Percentiles rank a stretch among this genome's conserved stretches.
These are phyloP conservation scores for Dynastes tityus DNA, from an alignment of 2,888 invertebrate species.

Conservation along the genomic window DNA sequence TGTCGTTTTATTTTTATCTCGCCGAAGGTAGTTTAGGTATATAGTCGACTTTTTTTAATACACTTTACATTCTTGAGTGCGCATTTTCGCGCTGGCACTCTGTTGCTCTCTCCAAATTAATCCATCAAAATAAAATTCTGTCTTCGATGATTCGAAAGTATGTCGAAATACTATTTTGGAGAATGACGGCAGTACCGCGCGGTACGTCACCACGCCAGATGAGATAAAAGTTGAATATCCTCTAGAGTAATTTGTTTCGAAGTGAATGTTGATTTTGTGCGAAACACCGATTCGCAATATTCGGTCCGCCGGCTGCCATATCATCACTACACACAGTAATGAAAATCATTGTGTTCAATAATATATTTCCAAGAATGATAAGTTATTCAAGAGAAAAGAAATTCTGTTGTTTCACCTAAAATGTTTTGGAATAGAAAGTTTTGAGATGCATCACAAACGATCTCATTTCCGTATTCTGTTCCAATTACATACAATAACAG, in stretches of 20 bases:
- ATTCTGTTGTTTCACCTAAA: conserved; percentile 10
- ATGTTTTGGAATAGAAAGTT: conserved; percentile 27
- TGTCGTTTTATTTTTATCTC: conserved; percentile 34
- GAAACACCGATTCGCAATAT: conserved; percentile 35
- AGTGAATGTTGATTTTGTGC: conserved; percentile 44
- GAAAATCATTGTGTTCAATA: conserved; percentile 6
- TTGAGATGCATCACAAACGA: conserved; percentile 13
- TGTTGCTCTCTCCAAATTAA: conserved; percentile 27
- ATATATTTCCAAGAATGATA: conserved; percentile 25
- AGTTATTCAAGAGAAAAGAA: conserved; percentile 20
- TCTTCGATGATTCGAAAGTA: conserved; percentile 28
- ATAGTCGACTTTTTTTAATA: background rate
- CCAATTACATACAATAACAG: background rate
- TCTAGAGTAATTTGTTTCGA: conserved; percentile 38
- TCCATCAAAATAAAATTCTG: conserved; percentile 34
- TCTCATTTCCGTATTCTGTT: conserved; percentile 20
- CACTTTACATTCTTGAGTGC: conserved; percentile 11
- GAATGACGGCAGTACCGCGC: conserved; percentile 19
- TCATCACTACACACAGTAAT: conserved; percentile 23
- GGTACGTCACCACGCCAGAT: conserved; percentile 39
- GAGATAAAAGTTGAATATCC: conserved; percentile 45
- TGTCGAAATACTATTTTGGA: conserved; percentile 39
- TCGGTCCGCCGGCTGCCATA: background rate
- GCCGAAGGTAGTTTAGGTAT: conserved; percentile 8
- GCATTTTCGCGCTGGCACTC: conserved; percentile 28